These are phyloP conservation scores for Heptascelio sp. DNA, from an alignment of 2,888 invertebrate genomes.

Conservation along the genomic window DNA sequence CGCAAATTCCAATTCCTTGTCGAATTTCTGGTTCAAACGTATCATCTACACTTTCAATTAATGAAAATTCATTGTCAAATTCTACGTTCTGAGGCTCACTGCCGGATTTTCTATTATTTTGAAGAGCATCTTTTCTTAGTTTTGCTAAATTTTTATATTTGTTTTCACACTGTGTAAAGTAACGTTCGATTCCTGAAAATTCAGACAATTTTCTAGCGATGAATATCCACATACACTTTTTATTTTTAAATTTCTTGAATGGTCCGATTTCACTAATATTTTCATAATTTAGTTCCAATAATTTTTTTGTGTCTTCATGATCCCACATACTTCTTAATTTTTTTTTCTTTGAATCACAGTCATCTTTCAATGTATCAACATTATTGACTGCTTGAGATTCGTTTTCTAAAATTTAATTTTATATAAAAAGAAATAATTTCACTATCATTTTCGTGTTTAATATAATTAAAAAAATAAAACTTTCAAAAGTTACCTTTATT, in stretches of 20 bases:
- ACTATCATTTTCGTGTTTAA: neutral
- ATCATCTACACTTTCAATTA: conserved; percentile 27
- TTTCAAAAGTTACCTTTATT: neutral
- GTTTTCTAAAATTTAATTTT: neutral
- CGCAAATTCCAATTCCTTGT: neutral
- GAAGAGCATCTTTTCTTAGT: conserved; percentile 10
- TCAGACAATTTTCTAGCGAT: conserved; percentile 2
- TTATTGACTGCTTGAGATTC: neutral
- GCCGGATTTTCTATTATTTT: conserved; percentile 16
- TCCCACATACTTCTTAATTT: neutral
- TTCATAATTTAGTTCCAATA: conserved; percentile 18
- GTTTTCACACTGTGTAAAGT: conserved; percentile 15
- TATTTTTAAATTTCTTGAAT: conserved; percentile 19
- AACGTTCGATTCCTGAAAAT: neutral
- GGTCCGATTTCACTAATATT: conserved; percentile 15
- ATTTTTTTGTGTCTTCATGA: neutral
- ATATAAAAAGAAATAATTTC: neutral
- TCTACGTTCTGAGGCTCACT: neutral
- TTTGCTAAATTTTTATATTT: conserved; percentile 28
- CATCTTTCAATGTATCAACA: neutral
- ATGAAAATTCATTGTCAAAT: conserved; percentile 12
- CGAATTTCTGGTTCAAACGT: conserved; percentile 8
- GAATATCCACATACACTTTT: conserved; percentile 10
- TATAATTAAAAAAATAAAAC: neutral
- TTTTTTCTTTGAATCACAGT: neutral